These are phyloP conservation scores for Leistus spinibarbis DNA, from an alignment of 2,888 invertebrate genomes.

Conservation along the genomic window DNA sequence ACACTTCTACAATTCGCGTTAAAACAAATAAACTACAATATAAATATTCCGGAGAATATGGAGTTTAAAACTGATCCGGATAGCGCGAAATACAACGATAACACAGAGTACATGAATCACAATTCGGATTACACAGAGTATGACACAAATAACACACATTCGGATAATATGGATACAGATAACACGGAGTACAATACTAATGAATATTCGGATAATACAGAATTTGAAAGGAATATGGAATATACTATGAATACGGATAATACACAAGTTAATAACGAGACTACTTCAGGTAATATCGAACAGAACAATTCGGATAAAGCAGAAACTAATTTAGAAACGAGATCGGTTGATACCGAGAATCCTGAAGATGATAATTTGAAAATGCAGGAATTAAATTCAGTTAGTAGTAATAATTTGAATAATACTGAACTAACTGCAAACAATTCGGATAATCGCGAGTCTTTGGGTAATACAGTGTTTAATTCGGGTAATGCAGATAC, in stretches of 20 bases:
- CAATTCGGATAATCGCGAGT: not conserved
- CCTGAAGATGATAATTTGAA: not conserved
- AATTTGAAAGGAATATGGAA: not conserved
- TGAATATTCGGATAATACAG: not conserved
- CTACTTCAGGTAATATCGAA: not conserved
- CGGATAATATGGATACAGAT: not conserved
- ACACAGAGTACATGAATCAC: not conserved
- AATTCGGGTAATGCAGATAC: too few species aligned
- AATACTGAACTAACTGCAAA: not conserved
- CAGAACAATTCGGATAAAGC: not conserved
- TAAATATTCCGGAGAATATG: conserved; percentile 40
- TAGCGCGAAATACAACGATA: not conserved
- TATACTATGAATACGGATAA: not conserved
- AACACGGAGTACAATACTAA: not conserved
- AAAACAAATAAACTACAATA: conserved; percentile 50
- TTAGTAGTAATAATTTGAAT: not conserved
- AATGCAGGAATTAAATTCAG: not conserved
- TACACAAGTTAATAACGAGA: not conserved
- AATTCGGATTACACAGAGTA: not conserved
- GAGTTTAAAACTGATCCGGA: not conserved
- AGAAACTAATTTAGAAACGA: not conserved
- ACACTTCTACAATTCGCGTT: conserved; percentile 50
- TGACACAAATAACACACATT: not conserved
- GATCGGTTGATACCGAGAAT: not conserved
- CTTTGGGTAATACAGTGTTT: not conserved